phyloP scores from a whole-genome alignment of 2,888 invertebrate species.

The Dryadula phaetusa region DNA sequence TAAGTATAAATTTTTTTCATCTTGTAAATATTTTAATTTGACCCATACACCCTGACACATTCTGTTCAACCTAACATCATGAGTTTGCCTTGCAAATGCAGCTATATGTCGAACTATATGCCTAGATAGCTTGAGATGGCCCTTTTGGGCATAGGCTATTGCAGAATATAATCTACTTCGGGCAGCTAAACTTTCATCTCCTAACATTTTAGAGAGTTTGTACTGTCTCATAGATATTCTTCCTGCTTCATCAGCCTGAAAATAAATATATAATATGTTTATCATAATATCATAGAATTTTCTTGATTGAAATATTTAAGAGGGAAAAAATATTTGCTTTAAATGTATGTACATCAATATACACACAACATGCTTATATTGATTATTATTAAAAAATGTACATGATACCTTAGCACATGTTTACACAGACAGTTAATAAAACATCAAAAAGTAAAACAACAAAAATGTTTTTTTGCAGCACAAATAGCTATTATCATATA shows the following conservation, averaged over 20 bases:
- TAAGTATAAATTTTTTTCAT: constrained; percentile 46
- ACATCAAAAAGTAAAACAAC: not conserved
- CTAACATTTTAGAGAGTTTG: constrained; percentile 90
- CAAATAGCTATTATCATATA: not conserved
- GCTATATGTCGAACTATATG: constrained; percentile 82
- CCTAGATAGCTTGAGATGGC: constrained; percentile 86
- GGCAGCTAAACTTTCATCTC: constrained; percentile 91
- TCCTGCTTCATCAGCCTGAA: constrained; percentile 94
- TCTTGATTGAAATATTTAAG: not conserved
- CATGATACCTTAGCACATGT: not conserved
- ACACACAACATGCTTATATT: constrained; percentile 6
- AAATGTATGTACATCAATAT: not conserved
- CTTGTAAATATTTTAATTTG: constrained; percentile 87
- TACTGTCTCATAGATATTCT: constrained; percentile 94
- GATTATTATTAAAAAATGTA: not conserved
- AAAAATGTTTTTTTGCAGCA: not conserved
- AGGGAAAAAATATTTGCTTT: not conserved
- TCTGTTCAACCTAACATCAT: constrained; percentile 87
- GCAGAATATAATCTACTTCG: constrained; percentile 94
- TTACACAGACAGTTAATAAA: not conserved
- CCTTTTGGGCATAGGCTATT: constrained; percentile 94
- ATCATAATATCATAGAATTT: not conserved
- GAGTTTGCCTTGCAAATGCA: constrained; percentile 65
- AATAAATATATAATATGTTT: constrained; percentile 42
- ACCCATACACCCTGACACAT: constrained; percentile 96